These are phyloP conservation scores for Drosophila ambigua DNA, from an alignment of 1,140 invertebrate species.

Conservation along the genomic window DNA sequence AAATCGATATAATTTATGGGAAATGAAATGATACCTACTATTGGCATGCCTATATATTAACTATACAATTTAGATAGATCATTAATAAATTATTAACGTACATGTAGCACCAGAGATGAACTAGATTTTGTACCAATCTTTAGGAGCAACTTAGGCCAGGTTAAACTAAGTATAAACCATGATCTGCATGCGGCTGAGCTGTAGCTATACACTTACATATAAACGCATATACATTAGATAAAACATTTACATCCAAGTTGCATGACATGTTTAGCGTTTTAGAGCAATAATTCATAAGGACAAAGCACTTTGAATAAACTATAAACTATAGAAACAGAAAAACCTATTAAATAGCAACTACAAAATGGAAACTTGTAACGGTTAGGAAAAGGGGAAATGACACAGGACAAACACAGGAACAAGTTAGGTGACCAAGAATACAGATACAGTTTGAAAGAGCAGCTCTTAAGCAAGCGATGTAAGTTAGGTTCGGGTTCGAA, in stretches of 20 bases:
- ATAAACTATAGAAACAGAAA: neutral
- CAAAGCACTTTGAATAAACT: conserved; percentile 32
- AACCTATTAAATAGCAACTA: neutral
- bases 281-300: conserved; percentile 52
- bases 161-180: conserved; percentile 40
- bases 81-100: conserved; percentile 53
- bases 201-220: conserved; percentile 26
- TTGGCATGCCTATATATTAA: conserved; percentile 35
- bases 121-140: conserved; percentile 63
- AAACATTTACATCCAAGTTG: conserved; percentile 21
- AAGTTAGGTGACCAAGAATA: conserved; percentile 60
- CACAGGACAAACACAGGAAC: conserved; percentile 35
- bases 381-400: conserved; percentile 45
- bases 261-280: conserved; percentile 26
- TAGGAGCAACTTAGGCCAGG: conserved; percentile 43
- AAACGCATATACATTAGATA: conserved; percentile 1
- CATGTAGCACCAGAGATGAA: conserved; percentile 41
- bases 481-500: conserved; percentile 51
- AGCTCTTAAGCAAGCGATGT: conserved; percentile 4
- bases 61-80: conserved; percentile 58
- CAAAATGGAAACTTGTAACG: conserved; percentile 52
- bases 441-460: conserved; percentile 44
- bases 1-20: conserved; percentile 37
- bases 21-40: conserved; percentile 16
- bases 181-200: conserved; percentile 54